Base-by-base conservation (phyloP, 2,113 vertebrate species). In the Dipodomys spectabilis region DNA sequence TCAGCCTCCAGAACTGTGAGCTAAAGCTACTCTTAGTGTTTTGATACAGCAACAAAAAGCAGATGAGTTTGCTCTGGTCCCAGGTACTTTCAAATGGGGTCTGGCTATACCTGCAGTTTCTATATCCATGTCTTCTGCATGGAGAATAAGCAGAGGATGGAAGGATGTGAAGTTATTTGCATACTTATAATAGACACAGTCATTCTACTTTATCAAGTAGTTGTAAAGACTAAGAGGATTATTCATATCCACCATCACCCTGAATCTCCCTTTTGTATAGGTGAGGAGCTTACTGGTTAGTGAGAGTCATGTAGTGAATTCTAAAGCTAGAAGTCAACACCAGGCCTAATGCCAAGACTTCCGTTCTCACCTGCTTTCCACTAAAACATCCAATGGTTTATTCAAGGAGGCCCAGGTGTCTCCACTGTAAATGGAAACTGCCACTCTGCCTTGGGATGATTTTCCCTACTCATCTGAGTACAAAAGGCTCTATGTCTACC, bases 401-500 rank as follows among this genome's bases (percentile, higher is more conserved):
- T 86, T 64, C 39, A 44, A 4, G 5, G n/a, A 67, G 49, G 5
- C 16, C 96, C 44, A 27, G 83, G 28, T 53, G 57, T 35, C 32
- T 16, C 28, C 45, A 5, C 32, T 44, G 9, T 12, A 19, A 75
- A 80, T 92, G 7, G 39, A 90, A n/a, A 9, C 68, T 80, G 25
- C 27, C 12, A 2, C 32, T 94, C 82, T 49, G n/a, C 73, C 15
- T 20, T 53, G 45, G 11, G 15, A 30, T 13, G 49, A n/a, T 49
- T n/a, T 30, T 7, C 0, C 64, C 53, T 80, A 27, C 72, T 94
- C 64, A 73, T 80, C 60, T 88, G 80, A 89, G 84, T 69, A 85
- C 60, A 92, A 82, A 91, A 57, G 32, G 82, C 74, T 32, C 89
- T 87, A 75, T 83, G 82, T 80, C 49, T 78, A 39, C 49, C 4